These are phyloP conservation scores for Phania funesta DNA, from an alignment of 2,888 invertebrate species.

Conservation along the genomic window DNA sequence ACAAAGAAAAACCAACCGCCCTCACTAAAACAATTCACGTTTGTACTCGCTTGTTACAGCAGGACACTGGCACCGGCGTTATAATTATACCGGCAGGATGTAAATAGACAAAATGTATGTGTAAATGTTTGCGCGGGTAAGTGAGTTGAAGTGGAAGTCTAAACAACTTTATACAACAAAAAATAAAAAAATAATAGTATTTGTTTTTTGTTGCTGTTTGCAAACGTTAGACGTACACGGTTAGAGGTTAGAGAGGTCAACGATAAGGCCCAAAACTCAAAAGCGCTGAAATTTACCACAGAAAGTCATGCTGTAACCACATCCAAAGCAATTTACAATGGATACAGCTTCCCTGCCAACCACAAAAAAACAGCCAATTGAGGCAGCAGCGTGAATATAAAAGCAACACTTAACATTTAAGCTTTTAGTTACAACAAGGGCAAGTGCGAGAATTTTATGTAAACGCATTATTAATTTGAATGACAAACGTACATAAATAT, in stretches of 20 bases:
- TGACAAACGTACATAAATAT: not conserved
- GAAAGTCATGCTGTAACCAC: slow-evolving; percentile 56
- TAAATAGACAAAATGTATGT: not conserved
- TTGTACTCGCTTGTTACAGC: slow-evolving; percentile 1
- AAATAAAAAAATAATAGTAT: slow-evolving; percentile 14
- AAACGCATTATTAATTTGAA: slow-evolving; percentile 35
- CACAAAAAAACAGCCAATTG: slow-evolving; percentile 7
- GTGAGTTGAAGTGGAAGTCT: slow-evolving; percentile 36
- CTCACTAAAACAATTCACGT: not conserved
- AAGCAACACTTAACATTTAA: slow-evolving; percentile 60
- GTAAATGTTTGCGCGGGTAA: not conserved
- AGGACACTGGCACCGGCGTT: not conserved
- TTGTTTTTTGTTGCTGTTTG: not conserved
- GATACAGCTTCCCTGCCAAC: not conserved
- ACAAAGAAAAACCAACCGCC: not conserved
- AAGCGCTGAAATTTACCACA: slow-evolving; percentile 42
- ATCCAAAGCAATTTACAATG: slow-evolving; percentile 24
- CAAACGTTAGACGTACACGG: slow-evolving; percentile 32
- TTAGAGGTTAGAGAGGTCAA: slow-evolving; percentile 58
- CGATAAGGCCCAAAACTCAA: slow-evolving; percentile 51
- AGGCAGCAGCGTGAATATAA: slow-evolving; percentile 2
- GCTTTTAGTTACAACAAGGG: slow-evolving; percentile 30
- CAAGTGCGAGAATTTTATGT: slow-evolving; percentile 42
- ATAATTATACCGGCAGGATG: not conserved
- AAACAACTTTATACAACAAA: not conserved